A percentile compares a stretch with the other conserved stretches of the same genome.
Conservation (phyloP, 2,888 invertebrate species). For the Drosophila rubida region DNA sequence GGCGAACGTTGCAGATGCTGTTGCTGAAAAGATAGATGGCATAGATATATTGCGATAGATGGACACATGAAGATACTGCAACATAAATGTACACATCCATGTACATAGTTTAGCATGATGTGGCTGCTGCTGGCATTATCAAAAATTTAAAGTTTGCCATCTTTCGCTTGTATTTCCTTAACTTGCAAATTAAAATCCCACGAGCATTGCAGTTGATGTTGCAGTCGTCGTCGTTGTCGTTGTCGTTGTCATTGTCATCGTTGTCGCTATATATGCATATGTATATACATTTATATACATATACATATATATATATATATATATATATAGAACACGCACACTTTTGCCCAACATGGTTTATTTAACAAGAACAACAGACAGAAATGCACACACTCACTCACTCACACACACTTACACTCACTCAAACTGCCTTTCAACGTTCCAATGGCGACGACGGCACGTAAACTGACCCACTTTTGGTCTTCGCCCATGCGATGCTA, state of each 20-base stretch:
- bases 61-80: conserved; percentile 1
- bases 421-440: conserved; percentile 41
- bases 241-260: background rate
- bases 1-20: conserved; percentile 7
- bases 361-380: conserved; percentile 77
- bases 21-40: conserved; percentile 38
- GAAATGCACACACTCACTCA: conserved; percentile 28
- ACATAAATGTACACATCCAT: conserved; percentile 1
- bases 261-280: background rate
- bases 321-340: conserved; percentile 12
- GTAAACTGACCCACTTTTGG: conserved; percentile 76
- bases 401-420: conserved; percentile 18
- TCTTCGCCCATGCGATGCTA: conserved; percentile 51
- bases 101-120: conserved; percentile 13
- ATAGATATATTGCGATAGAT: conserved; percentile 26
- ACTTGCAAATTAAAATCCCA: conserved; percentile 73
- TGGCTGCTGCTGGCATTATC: conserved; percentile 67
- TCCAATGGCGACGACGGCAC: conserved; percentile 48
- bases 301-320: conserved; percentile 1
- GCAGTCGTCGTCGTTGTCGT: conserved; percentile 16
- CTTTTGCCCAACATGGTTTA: conserved; percentile 67
- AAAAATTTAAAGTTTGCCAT: conserved; percentile 73
- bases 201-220: conserved; percentile 39
- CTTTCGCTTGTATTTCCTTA: conserved; percentile 62
- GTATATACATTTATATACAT: background rate